Percentiles rank a stretch among this genome's conserved stretches.
These are phyloP conservation scores for Camponotus fellah DNA, from an alignment of 2,888 invertebrate genomes.

Conservation along the genomic window DNA sequence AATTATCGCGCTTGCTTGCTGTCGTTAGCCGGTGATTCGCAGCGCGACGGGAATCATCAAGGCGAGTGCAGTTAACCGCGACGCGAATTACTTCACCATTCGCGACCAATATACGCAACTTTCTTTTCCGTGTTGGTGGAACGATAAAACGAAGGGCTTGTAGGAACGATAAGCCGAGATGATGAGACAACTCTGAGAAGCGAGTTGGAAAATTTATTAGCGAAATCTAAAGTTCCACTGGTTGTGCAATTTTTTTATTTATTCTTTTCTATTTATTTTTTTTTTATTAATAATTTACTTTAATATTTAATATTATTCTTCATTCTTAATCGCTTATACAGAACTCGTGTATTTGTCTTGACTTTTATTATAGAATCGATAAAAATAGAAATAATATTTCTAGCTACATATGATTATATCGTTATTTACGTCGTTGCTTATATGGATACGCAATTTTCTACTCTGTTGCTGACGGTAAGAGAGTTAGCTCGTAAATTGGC, in stretches of 20 bases:
- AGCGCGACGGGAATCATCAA: slow-evolving; percentile 37
- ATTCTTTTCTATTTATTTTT: not conserved
- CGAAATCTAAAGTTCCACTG: not conserved
- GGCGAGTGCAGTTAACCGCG: slow-evolving; percentile 32
- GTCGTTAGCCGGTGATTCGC: slow-evolving; percentile 44
- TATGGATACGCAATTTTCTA: slow-evolving; percentile 51
- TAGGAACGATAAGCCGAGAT: slow-evolving; percentile 20
- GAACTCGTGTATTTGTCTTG: not conserved
- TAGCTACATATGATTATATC: slow-evolving; percentile 19
- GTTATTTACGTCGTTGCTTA: slow-evolving; percentile 52
- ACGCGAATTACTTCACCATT: slow-evolving; percentile 40
- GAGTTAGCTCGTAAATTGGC: slow-evolving; percentile 42
- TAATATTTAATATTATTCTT: not conserved
- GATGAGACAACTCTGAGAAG: not conserved
- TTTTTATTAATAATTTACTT: not conserved
- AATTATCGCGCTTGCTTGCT: slow-evolving; percentile 35
- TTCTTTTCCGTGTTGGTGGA: not conserved
- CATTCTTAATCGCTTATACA: not conserved
- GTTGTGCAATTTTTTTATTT: not conserved
- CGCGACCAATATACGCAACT: slow-evolving; percentile 17
- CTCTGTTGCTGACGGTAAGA: slow-evolving; percentile 54
- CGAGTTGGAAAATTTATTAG: not conserved
- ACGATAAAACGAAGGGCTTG: not conserved
- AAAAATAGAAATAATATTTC: slow-evolving; percentile 5
- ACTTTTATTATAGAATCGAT: not conserved